Evolutionary conservation across 2,888 invertebrate species (phyloP).

Genomic region (Caenorhabditis angaria): DNA sequence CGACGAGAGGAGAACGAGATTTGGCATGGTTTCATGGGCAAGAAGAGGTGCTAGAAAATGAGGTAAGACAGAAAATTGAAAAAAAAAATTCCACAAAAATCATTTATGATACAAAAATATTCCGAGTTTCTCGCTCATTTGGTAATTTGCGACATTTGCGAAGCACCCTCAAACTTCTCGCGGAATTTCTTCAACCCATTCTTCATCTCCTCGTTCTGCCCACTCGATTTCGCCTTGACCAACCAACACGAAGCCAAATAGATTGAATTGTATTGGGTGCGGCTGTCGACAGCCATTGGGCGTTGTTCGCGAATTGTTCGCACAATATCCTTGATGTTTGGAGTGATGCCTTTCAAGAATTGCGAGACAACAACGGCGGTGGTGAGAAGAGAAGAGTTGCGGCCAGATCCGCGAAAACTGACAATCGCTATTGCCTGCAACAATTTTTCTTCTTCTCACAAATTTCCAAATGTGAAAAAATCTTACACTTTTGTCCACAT

Average conservation of each 20-base stretch:
- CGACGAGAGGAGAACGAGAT: constrained; percentile 23
- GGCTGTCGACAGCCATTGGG: constrained; percentile 9
- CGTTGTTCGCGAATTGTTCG: constrained; percentile 8
- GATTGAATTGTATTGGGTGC: constrained; percentile 2
- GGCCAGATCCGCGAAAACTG: not conserved
- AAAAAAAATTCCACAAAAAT: too few species aligned
- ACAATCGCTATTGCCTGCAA: constrained; percentile 12
- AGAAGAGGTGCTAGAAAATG: not conserved
- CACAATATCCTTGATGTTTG: constrained; percentile 7
- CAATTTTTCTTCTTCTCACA: not conserved
- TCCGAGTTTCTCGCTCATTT: too few species aligned
- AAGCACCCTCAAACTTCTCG: too few species aligned
- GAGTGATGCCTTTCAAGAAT: not conserved
- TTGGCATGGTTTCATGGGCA: constrained; percentile 42
- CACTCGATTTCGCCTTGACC: constrained; percentile 10
- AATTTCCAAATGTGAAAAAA: not conserved
- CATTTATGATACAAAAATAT: too few species aligned
- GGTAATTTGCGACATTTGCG: too few species aligned
- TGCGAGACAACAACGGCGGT: not conserved
- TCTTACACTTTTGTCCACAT: constrained; percentile 6
- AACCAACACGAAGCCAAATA: constrained; percentile 9
- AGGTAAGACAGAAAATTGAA: constrained; percentile 6
- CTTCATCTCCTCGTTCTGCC: too few species aligned
- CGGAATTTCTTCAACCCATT: too few species aligned
- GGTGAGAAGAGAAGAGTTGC: constrained; percentile 1